Evolutionary conservation across 2,113 vertebrate species (phyloP), one percentile per base, ranked within the genome.

Genomic region (Chinchilla lanigera): DNA sequence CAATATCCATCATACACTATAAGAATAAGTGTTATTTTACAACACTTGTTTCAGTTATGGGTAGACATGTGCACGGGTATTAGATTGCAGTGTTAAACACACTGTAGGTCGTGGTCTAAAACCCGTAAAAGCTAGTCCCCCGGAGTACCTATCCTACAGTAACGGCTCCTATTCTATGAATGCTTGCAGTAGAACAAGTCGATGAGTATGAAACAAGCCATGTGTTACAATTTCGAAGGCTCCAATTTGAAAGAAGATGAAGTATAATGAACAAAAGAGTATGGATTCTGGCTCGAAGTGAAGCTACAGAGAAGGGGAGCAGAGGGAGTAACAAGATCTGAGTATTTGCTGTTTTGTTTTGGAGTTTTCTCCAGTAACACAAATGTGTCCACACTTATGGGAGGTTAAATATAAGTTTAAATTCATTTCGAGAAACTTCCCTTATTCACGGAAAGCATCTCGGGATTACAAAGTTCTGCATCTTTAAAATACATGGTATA

Each of bases 401-500:
- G 85, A 85, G 44, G 60, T 56, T 56, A 86, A 77, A 50, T 38
- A 65, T 7, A 58, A 77, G 56, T 90, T 73, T 73, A 75, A 83
- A 67, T 67, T 92, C n/a, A 85, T 93, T 92, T 84, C 93, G 87
- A 54, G 87, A 92, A 95, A 80, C 20, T 96, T 87, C 93, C 33
- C 75, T 89, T 52, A 17, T 52, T 96, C 71, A 75, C 20, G 58
- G 81, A 90, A 91, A 93, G 35, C n/a, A 78, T 47, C 28, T 95
- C 30, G 28, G 65, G 73, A 89, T 41, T n/a, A 87, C 33, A 82
- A 60, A 85, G 65, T 96, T 94, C 56, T 85, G 92, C 28, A 94
- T 94, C 88, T 97, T 96, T 96, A 67, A 97, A 94, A 93, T 47
- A 89, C 12, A 26, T 20, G 24, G 24, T 88, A 78, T 71, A 96